A percentile compares a stretch with the other conserved stretches of the same genome.
These are phyloP conservation scores for Saturnia pavonia DNA, from an alignment of 2,888 invertebrate genomes.

Conservation along the genomic window DNA sequence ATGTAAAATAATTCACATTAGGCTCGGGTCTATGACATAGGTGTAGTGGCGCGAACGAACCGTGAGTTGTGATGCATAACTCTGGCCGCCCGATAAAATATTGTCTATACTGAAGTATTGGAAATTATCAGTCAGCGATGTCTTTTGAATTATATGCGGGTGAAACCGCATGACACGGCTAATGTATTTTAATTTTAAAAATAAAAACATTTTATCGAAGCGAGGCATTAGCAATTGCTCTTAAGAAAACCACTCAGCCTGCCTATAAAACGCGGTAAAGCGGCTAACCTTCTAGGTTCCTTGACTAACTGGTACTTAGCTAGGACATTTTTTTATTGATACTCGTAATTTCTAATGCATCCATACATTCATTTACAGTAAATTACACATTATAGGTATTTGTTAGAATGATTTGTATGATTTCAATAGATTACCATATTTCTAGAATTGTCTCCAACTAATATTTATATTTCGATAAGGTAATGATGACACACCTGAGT, in stretches of 20 bases:
- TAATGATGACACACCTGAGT: too few relatives aligned
- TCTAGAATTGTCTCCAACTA: too few relatives aligned
- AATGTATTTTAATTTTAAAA: neutral
- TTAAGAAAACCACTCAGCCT: neutral
- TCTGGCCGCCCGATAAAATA: too few relatives aligned
- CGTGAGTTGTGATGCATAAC: too few relatives aligned
- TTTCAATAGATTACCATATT: neutral
- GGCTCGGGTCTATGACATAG: too few relatives aligned
- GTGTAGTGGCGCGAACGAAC: too few relatives aligned
- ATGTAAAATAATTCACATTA: too few relatives aligned
- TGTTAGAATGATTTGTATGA: neutral
- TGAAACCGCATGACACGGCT: too few relatives aligned
- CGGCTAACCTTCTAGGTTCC: constrained; percentile 1
- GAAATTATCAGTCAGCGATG: too few relatives aligned
- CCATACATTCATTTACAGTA: neutral
- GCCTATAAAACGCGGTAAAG: neutral
- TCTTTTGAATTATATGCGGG: too few relatives aligned
- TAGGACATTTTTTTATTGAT: constrained; percentile 9
- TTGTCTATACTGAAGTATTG: too few relatives aligned
- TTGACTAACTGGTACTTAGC: constrained; percentile 12
- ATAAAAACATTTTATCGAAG: neutral
- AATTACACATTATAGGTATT: neutral
- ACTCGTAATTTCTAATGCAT: neutral
- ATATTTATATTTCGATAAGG: too few relatives aligned
- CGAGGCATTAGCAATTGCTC: neutral